Percentiles rank a stretch among this genome's conserved stretches.
Conservation (phyloP, 2,888 invertebrate genomes). For the Macrosiphum euphorbiae region DNA sequence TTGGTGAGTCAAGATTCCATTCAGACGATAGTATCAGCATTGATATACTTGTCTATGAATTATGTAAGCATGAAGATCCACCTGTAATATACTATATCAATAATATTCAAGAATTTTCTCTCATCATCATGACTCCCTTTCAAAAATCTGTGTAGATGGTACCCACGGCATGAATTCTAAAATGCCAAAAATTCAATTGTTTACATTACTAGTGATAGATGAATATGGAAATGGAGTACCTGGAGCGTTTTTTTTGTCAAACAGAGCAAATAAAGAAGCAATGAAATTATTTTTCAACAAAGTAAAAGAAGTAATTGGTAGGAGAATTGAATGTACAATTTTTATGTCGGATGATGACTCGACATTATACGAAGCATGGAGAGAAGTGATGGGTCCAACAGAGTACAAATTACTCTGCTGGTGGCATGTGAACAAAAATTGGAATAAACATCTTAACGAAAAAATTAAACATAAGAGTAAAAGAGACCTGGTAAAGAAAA, state of each 20-base stretch:
- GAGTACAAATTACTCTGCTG: constrained; percentile 11
- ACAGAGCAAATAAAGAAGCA: constrained; percentile 35
- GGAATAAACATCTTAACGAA: neutral
- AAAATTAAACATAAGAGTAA: neutral
- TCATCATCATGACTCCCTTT: too few species aligned
- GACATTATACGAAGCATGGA: neutral
- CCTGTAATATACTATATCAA: constrained; percentile 35
- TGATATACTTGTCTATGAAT: neutral
- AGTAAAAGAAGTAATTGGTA: constrained; percentile 12
- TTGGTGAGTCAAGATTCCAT: neutral
- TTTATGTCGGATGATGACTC: neutral
- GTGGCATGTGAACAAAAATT: neutral
- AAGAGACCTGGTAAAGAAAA: neutral
- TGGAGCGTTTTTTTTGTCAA: constrained; percentile 31
- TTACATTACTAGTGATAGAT: constrained; percentile 36
- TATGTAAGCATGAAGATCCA: constrained; percentile 4
- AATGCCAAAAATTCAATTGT: constrained; percentile 29
- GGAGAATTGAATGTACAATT: neutral
- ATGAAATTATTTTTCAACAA: constrained; percentile 6
- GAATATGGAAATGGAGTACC: constrained; percentile 47
- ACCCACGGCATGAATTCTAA: constrained; percentile 42
- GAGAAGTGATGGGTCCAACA: constrained; percentile 12
- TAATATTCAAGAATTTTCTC: neutral
- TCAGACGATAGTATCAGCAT: neutral
- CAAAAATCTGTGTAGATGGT: constrained; percentile 38